Evolutionary conservation across 2,113 vertebrate species (phyloP).

Genomic region (Lagenorhynchus albirostris): DNA sequence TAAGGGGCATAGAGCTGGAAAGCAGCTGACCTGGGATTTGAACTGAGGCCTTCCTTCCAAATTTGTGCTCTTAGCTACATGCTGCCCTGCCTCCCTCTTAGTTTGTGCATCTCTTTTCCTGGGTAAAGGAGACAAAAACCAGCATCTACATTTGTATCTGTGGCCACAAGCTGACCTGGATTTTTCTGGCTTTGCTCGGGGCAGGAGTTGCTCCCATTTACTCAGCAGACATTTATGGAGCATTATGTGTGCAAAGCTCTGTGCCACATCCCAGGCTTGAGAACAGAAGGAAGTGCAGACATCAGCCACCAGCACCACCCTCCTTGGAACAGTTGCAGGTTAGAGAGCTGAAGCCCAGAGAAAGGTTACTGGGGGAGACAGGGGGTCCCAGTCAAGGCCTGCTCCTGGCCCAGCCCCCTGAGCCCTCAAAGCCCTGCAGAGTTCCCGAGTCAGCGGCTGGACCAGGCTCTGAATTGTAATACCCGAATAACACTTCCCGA

Average conservation of each 20-base stretch:
- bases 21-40: not conserved
- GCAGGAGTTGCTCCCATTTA: not conserved
- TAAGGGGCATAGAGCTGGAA: not conserved
- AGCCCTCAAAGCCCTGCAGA: not conserved
- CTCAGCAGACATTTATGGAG: not conserved
- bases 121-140: not conserved
- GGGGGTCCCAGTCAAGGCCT: not conserved
- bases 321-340: not conserved
- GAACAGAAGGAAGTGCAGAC: not conserved
- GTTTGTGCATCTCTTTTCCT: not conserved
- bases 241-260: not conserved
- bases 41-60: not conserved
- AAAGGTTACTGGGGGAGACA: not conserved
- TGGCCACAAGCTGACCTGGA: not conserved
- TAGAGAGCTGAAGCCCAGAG: not conserved
- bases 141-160: not conserved
- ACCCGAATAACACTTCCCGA: not conserved
- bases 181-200: not conserved
- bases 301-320: not conserved
- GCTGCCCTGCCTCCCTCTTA: not conserved
- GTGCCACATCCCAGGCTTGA: not conserved
- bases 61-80: not conserved
- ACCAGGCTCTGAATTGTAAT: not conserved
- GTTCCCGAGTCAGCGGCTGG: not conserved
- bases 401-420: not conserved